A percentile compares a stretch with the other conserved stretches of the same genome.
phyloP scores from a whole-genome alignment of 2,888 invertebrate species.

The Pogonocherus hispidulus region DNA sequence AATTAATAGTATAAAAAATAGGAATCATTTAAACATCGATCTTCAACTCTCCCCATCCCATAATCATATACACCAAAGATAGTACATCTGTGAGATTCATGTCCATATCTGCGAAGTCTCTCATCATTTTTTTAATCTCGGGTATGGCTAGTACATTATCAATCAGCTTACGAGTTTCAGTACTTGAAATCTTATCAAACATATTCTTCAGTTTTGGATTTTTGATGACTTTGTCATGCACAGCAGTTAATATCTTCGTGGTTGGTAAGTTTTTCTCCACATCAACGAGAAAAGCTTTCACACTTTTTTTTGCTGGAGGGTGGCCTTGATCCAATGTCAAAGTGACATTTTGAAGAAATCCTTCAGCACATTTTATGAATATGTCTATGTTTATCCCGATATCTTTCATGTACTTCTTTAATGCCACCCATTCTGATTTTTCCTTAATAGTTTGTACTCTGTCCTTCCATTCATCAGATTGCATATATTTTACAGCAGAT shows the following conservation, averaged over 20 bases:
- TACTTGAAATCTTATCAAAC: slow-evolving; percentile 47
- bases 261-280: slow-evolving; percentile 35
- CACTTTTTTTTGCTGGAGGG: slow-evolving; percentile 26
- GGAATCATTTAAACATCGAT: background rate
- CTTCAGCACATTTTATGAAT: slow-evolving; percentile 38
- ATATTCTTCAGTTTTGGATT: slow-evolving; percentile 45
- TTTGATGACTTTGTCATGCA: slow-evolving; percentile 44
- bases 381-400: slow-evolving; percentile 47
- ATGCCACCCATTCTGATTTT: slow-evolving; percentile 49
- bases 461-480: slow-evolving; percentile 49
- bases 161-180: slow-evolving; percentile 42
- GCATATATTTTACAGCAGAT: slow-evolving; percentile 52
- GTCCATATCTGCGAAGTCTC: slow-evolving; percentile 48
- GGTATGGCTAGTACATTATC: slow-evolving; percentile 38
- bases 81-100: slow-evolving; percentile 45
- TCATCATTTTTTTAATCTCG: slow-evolving; percentile 43
- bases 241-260: slow-evolving; percentile 37
- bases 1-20: slow-evolving; percentile 5
- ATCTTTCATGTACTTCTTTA: slow-evolving; percentile 42
- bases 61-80: slow-evolving; percentile 45
- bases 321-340: slow-evolving; percentile 14
- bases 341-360: slow-evolving; percentile 28
- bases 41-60: slow-evolving; percentile 53
- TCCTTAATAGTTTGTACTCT: slow-evolving; percentile 38
- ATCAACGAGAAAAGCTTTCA: slow-evolving; percentile 37